These are phyloP conservation scores for Parazoanthus swiftii DNA, from an alignment of 92 coral and sea anemone species.

Conservation along the genomic window DNA sequence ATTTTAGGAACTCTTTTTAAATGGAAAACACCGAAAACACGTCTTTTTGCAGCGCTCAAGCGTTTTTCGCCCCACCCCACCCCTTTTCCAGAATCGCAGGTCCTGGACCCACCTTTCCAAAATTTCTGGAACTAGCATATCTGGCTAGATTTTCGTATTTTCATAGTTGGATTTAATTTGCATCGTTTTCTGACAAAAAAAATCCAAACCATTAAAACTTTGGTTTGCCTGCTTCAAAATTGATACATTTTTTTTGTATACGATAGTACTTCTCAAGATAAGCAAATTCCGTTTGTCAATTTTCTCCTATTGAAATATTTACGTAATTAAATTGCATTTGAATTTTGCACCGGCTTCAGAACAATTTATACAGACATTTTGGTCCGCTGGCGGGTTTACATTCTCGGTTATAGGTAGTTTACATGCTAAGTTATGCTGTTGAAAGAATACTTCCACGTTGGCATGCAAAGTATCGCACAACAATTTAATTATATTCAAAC, in stretches of 20 bases:
- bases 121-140: constrained; percentile 17
- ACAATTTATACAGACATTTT: neutral
- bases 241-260: constrained; percentile 12
- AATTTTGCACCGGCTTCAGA: constrained; percentile 16
- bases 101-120: constrained; percentile 26
- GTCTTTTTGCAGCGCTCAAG: constrained; percentile 18
- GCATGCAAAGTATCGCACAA: constrained; percentile 8
- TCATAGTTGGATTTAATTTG: neutral
- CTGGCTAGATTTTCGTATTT: constrained; percentile 17
- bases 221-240: neutral
- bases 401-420: neutral
- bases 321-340: neutral
- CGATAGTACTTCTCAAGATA: constrained; percentile 14
- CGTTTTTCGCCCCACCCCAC: constrained; percentile 27
- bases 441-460: neutral
- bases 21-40: constrained; percentile 24
- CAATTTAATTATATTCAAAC: constrained; percentile 7
- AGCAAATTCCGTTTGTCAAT: neutral
- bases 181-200: constrained; percentile 8
- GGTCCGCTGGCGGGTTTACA: constrained; percentile 11
- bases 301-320: constrained; percentile 6
- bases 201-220: constrained; percentile 5
- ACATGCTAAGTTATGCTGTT: neutral
- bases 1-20: constrained; percentile 8
- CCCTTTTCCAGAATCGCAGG: constrained; percentile 24